Conservation (phyloP, 2,113 vertebrate genomes). For the Strix aluco region DNA sequence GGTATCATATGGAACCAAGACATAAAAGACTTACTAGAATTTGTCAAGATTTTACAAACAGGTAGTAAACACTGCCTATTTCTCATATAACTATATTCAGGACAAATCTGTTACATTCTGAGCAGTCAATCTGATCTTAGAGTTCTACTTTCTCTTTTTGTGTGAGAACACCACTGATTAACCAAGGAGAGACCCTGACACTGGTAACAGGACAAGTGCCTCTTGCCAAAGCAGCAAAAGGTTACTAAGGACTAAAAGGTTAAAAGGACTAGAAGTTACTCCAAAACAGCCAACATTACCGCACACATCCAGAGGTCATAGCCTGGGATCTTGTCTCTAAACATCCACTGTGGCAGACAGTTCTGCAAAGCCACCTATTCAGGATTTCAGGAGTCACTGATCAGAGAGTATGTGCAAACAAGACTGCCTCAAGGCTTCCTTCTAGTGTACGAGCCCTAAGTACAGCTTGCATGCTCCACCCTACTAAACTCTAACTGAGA, state of each 20-base stretch:
- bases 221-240: background rate
- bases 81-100: background rate
- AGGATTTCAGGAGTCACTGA: background rate
- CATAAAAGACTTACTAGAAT: background rate
- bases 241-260: too few species aligned
- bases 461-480: background rate
- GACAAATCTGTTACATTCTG: background rate
- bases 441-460: background rate
- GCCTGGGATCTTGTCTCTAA: background rate
- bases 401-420: background rate
- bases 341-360: fast-evolving
- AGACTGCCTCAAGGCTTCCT: background rate
- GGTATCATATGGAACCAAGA: background rate
- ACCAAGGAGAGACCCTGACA: background rate
- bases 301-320: background rate
- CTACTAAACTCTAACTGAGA: background rate
- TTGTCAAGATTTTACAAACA: background rate
- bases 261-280: too few species aligned
- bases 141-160: background rate
- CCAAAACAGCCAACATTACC: background rate
- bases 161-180: background rate
- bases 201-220: background rate
- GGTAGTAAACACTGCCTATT: background rate
- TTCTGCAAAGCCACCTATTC: background rate
- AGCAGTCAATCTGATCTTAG: background rate